Evolutionary conservation across 2,888 invertebrate species (phyloP).

Genomic region (Monoplex corrugatus): DNA sequence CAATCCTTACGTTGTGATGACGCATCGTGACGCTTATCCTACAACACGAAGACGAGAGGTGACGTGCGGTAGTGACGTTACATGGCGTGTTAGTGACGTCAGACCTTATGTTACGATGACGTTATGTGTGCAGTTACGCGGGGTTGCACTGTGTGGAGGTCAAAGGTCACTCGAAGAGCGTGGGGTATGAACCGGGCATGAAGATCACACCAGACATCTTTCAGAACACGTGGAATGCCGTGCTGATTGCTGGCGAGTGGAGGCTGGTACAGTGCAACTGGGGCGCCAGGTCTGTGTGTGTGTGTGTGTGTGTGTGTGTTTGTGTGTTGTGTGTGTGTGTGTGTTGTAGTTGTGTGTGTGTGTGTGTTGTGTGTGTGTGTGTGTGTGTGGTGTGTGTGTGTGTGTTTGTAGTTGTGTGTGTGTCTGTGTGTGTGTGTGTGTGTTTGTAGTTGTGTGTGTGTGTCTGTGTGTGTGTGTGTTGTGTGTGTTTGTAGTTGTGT

Average conservation of each 20-base stretch:
- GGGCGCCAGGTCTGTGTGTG: constrained; percentile 79
- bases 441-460: neutral
- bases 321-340: neutral
- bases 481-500: neutral
- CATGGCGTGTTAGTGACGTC: too few species aligned
- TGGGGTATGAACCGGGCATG: constrained; percentile 82
- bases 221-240: constrained; percentile 82
- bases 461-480: neutral
- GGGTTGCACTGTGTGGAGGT: constrained; percentile 81
- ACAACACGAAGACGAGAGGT: too few species aligned
- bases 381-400: neutral
- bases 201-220: constrained; percentile 80
- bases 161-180: constrained; percentile 82
- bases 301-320: neutral
- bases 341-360: neutral
- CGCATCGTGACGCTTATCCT: too few species aligned
- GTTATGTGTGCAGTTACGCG: constrained; percentile 74
- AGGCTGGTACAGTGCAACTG: constrained; percentile 82
- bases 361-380: too few species aligned
- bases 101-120: too few species aligned
- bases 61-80: too few species aligned
- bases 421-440: neutral
- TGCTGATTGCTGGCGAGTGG: constrained; percentile 81
- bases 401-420: neutral
- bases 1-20: too few species aligned